phyloP scores from a whole-genome alignment of 2,888 invertebrate species.

The Phrixothrix hirtus region DNA sequence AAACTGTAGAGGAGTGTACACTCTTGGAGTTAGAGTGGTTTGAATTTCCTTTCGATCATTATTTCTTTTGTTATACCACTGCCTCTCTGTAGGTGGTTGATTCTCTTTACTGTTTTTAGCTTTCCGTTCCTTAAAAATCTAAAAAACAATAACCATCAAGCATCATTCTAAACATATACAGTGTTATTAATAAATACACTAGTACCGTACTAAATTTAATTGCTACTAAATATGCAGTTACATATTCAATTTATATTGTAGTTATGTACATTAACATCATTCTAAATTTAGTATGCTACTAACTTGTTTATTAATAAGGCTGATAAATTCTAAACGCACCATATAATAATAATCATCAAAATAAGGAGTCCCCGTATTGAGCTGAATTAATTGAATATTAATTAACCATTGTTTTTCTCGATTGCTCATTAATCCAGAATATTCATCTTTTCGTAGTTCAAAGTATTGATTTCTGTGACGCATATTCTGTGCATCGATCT shows the following conservation, averaged over 20 bases:
- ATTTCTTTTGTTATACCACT: slow-evolving; percentile 57
- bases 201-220: too few species aligned
- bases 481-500: slow-evolving; percentile 10
- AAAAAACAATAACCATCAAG: too few species aligned
- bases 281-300: too few species aligned
- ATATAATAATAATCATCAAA: slow-evolving; percentile 97
- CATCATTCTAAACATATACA: too few species aligned
- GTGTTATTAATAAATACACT: too few species aligned
- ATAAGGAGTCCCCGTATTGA: slow-evolving; percentile 93
- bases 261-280: too few species aligned
- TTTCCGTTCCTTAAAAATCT: slow-evolving; percentile 69
- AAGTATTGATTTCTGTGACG: slow-evolving; percentile 46
- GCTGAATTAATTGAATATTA: slow-evolving; percentile 91
- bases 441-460: slow-evolving; percentile 65
- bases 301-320: too few species aligned
- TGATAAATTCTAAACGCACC: too few species aligned
- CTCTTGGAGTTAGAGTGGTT: slow-evolving; percentile 58
- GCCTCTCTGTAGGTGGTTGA: slow-evolving; percentile 63
- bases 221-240: too few species aligned
- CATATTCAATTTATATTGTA: too few species aligned
- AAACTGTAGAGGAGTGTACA: slow-evolving; percentile 84
- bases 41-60: slow-evolving; percentile 59
- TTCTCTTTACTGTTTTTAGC: slow-evolving; percentile 62
- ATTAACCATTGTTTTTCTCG: slow-evolving; percentile 96
- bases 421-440: slow-evolving; percentile 90